A percentile compares a stretch with the other conserved stretches of the same genome.
Conservation (phyloP, 1,140 invertebrate genomes). For the Cyrtorhinus lividipennis region DNA sequence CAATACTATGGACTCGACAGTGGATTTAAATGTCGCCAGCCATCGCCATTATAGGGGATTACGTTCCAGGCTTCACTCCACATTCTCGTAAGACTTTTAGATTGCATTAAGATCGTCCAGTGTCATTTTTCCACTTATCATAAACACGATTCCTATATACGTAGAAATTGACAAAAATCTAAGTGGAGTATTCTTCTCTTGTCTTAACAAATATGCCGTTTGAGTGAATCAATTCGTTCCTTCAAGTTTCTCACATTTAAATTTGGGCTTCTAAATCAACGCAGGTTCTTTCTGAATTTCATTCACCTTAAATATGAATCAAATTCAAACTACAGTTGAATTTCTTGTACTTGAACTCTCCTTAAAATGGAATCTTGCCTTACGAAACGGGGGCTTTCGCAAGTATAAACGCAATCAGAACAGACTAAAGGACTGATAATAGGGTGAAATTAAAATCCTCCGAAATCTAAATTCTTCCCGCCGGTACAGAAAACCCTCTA, state of each 20-base stretch:
- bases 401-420: no score
- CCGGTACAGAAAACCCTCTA: no score
- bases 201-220: not conserved
- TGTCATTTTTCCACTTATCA: not conserved
- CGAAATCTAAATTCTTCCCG: no score
- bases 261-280: not conserved
- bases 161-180: not conserved
- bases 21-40: not conserved
- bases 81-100: not conserved
- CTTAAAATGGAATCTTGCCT: no score
- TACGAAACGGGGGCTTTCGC: no score
- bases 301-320: no score
- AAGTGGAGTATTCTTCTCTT: not conserved
- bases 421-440: no score
- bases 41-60: not conserved
- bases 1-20: not conserved
- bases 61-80: not conserved
- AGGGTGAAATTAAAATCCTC: no score
- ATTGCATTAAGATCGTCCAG: not conserved
- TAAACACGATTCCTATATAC: not conserved
- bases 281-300: no score
- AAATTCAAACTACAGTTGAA: no score
- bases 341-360: no score
- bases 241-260: not conserved
- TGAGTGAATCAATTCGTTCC: not conserved